Conservation (phyloP, 2,113 vertebrate genomes). For the Hyla sarda region DNA sequence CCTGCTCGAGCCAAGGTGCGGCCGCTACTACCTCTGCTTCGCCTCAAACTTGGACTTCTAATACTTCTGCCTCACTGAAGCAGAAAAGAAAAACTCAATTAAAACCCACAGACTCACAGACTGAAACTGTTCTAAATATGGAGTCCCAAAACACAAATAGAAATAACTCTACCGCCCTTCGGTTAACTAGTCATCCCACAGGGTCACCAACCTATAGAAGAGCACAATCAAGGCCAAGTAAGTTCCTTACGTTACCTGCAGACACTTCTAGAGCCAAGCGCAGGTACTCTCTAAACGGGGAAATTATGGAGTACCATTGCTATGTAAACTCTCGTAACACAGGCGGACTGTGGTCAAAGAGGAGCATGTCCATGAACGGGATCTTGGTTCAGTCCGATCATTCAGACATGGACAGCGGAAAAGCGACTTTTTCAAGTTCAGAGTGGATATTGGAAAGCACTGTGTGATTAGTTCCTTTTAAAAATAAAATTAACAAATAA, state of each 20-base stretch:
- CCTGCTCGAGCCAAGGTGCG: constrained; percentile 79
- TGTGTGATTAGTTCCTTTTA: constrained; percentile 77
- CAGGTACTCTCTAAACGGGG: constrained; percentile 86
- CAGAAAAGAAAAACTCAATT: constrained; percentile 86
- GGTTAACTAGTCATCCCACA: constrained; percentile 66
- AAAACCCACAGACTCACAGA: constrained; percentile 72
- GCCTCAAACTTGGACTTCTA: constrained; percentile 86
- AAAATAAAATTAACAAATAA: constrained; percentile 26
- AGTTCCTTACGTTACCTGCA: constrained; percentile 91
- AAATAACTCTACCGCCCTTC: constrained; percentile 92
- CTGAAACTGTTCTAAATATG: constrained; percentile 72
- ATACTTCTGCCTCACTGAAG: constrained; percentile 79
- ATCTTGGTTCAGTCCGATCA: constrained; percentile 78
- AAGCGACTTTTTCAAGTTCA: constrained; percentile 80
- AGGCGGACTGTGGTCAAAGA: constrained; percentile 78
- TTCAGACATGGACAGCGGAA: constrained; percentile 72
- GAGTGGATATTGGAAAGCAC: constrained; percentile 95
- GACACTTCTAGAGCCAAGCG: constrained; percentile 80
- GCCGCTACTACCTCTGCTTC: constrained; percentile 83
- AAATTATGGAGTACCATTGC: constrained; percentile 73
- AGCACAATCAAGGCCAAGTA: constrained; percentile 81
- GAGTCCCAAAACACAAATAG: constrained; percentile 94
- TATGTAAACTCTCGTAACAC: constrained; percentile 71
- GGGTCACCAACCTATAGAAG: constrained; percentile 77
- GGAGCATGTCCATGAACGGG: constrained; percentile 91